Evolutionary conservation across 2,888 invertebrate species (phyloP).

Genomic region (Drosophila mayaguana): DNA sequence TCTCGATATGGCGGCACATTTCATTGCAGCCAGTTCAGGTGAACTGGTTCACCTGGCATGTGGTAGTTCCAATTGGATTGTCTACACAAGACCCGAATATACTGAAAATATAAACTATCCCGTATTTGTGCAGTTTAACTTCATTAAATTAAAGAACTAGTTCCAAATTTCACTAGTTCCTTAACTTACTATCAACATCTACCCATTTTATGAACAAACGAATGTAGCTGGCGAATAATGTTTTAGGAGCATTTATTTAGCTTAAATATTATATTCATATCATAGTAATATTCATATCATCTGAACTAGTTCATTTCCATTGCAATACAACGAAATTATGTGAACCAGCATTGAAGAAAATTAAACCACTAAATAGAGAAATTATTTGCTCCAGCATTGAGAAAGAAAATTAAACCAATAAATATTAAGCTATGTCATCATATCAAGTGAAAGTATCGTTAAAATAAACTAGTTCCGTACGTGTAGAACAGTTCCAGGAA

Average conservation of each 20-base stretch:
- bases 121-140: background rate
- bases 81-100: background rate
- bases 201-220: background rate
- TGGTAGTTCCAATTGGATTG: background rate
- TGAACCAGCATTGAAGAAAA: too few relatives aligned
- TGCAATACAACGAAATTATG: background rate
- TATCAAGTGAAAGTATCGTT: background rate
- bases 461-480: background rate
- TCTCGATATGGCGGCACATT: conserved; percentile 18
- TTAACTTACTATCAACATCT: background rate
- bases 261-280: background rate
- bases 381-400: too few relatives aligned
- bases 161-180: background rate
- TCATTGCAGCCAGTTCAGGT: conserved; percentile 8
- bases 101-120: background rate
- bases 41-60: background rate
- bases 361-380: too few relatives aligned
- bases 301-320: background rate
- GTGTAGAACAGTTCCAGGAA: background rate
- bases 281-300: background rate
- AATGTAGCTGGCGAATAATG: background rate
- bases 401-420: too few relatives aligned
- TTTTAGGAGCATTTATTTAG: too few relatives aligned
- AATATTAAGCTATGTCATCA: too few relatives aligned
- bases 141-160: background rate